Base-by-base conservation (phyloP, 2,888 invertebrate genomes). In the Drosophila diplacantha region DNA sequence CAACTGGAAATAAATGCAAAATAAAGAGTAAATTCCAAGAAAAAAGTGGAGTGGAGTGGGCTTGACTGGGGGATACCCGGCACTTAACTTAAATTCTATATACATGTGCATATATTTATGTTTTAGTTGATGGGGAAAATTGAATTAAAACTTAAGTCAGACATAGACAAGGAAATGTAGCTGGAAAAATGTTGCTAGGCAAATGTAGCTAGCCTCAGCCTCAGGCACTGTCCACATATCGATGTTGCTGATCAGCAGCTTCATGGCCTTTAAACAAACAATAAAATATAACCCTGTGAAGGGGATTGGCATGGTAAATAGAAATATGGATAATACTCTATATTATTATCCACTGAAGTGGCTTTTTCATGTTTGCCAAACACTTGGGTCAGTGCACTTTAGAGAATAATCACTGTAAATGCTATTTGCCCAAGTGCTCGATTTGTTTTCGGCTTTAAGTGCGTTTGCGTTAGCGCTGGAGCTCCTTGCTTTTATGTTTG, bases 341-440 rank as follows among this genome's bases (percentile, higher is more conserved):
- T 14, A 14, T 20, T 31, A 20, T 20, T 20, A 20, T 20, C 9
- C 18, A 2, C 14, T 31, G 12, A 54, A 34, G 32, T 57, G 38
- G 46, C 11, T 41, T 22, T 22, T 22, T 24, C 8, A 26, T 41
- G n/a, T 24, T 16, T 16, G 24, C n/a, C 16, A 41, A 41, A 16
- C 41, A 41, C 24, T 41, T 41, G 41, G 41, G n/a, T 8, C 22
- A 41, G 35, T 43, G 29, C 49, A 39, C 51, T 61, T 51, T 32
- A 16, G n/a, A 22, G 38, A 38, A 60, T 39, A 61, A 38, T 61
- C 61, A 66, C 80, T 76, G 80, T 71, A 51, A 47, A 39, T 43
- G 35, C 62, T 47, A 44, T 65, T 74, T 49, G 55, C 46, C 39
- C 50, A 39, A 58, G 51, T 57, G 53, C 56, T 69, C 65, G 61